Evolutionary conservation across 2,797 vertebrate genomes (phyloP).

Genomic region (Enteromius unitaeniatus): DNA sequence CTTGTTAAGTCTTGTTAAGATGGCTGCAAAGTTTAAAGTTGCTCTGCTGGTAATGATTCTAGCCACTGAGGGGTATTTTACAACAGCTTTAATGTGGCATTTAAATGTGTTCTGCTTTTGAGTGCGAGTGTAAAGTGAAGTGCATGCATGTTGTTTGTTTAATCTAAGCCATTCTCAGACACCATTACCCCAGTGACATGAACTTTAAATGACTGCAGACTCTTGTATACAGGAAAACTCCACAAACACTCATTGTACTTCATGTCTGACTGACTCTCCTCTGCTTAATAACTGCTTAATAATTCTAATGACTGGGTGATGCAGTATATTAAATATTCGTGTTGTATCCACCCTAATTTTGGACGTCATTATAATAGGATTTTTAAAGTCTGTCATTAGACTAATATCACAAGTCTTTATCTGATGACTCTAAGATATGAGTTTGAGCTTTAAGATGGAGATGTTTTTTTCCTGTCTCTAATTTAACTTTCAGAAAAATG

Average conservation of each 20-base stretch:
- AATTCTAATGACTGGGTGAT: neutral
- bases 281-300: neutral
- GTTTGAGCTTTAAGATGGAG: neutral
- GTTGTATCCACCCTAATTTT: neutral
- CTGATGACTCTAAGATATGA: neutral
- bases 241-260: neutral
- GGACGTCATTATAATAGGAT: neutral
- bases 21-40: neutral
- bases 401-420: neutral
- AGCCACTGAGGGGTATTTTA: neutral
- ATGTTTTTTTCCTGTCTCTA: neutral
- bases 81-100: neutral
- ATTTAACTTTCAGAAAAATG: neutral
- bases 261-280: neutral
- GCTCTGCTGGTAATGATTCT: neutral
- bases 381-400: constrained; percentile 1
- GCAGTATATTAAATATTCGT: too few relatives aligned
- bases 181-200: constrained; percentile 1
- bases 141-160: neutral
- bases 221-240: neutral
- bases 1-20: neutral
- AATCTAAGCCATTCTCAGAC: neutral
- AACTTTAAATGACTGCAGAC: neutral
- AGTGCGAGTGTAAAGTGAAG: neutral
- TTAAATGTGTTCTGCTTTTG: neutral